Conservation (phyloP, 2,797 vertebrate species). For the Peromyscus aztecus region DNA sequence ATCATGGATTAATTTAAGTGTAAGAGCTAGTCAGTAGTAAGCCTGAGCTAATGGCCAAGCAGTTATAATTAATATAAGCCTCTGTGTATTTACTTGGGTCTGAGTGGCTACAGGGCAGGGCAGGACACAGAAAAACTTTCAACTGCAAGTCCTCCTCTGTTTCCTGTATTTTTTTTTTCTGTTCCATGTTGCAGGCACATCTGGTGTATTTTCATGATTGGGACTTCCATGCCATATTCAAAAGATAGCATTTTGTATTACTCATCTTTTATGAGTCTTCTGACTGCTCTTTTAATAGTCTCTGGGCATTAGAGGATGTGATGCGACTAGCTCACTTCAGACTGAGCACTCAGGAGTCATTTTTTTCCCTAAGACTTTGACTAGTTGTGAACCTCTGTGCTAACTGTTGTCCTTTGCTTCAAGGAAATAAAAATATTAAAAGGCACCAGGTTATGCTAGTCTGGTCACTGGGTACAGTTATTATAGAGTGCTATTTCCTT, state of each 20-base stretch:
- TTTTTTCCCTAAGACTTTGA: neutral
- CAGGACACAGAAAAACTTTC: too few relatives aligned
- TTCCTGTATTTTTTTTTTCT: neutral
- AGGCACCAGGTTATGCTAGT: neutral
- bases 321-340: neutral
- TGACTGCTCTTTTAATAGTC: neutral
- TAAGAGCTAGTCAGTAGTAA: too few relatives aligned
- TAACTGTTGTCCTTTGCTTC: neutral
- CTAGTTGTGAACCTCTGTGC: neutral
- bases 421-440: neutral
- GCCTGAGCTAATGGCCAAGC: too few relatives aligned
- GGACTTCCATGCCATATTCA: too few relatives aligned
- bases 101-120: too few relatives aligned
- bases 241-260: neutral
- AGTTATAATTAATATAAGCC: too few relatives aligned
- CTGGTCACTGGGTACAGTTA: neutral
- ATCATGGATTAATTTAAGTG: too few relatives aligned
- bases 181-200: neutral
- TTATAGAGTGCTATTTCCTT: neutral
- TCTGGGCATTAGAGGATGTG: neutral
- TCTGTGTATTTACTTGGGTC: too few relatives aligned
- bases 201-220: neutral
- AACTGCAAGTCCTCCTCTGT: neutral
- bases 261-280: neutral
- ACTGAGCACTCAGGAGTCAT: neutral